Base-by-base conservation (phyloP, 2,888 invertebrate species). In the Alviniconcha strummeri region DNA sequence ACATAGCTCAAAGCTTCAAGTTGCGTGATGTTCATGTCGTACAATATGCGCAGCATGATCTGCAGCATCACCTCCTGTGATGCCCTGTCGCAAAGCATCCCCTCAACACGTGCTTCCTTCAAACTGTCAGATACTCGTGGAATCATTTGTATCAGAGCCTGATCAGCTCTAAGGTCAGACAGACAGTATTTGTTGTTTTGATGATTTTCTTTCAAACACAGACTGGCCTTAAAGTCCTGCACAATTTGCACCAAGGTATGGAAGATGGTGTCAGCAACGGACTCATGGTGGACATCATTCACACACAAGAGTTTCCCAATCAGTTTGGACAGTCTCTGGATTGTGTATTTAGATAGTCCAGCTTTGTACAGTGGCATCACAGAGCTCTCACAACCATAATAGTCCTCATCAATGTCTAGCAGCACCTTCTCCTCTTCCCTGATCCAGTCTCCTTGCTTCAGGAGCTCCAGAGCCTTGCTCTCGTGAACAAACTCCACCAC, bases 401-500 rank as follows among this genome's bases (percentile, higher is more conserved):
- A 91, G 85, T 92, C 91, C 81, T 92, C 91, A 80, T 91, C 91
- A 57, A 92, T 89, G 84, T 92, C 91, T 11, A 92, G 84, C 9
- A 92, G 82, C 7, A 90, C 80, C 11, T 86, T 86, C n/a, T 88
- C 87, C 15, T 69, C 57, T 19, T 83, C 60, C 0, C 54, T 75
- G 13, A 89, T 82, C 85, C 85, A 86, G 36, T 86, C 84, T 0
- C 85, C 74, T 17, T 81, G 82, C 55, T 81, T 75, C 15, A 89
- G 83, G 74, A 86, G 83, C 13, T 82, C 67, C 9, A 87, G 36
- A 3, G 90, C 91, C 36, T 85, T 80, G 6, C 82, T 76, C 81
- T 90, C 90, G 19, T 88, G 83, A 8, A 91, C 80, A 67, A 88
- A 83, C 82, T 90, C 90, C 8, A 89, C 76, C 0, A 88, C 84